A percentile compares a stretch with the other conserved stretches of the same genome.
These are phyloP conservation scores for Plebejus argus DNA, from an alignment of 2,888 invertebrate species.

Conservation along the genomic window DNA sequence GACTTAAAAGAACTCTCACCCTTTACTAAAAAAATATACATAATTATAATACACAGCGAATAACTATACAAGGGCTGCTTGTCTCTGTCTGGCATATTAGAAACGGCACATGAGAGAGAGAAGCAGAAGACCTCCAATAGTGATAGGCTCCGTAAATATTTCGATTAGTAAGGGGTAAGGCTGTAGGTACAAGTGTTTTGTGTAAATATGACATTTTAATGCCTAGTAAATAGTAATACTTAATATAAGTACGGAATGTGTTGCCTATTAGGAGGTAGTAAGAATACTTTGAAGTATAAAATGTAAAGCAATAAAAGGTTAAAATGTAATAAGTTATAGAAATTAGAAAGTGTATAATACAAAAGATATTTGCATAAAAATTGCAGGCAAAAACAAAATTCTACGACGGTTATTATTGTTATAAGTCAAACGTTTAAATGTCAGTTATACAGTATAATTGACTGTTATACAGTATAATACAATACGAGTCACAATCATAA, in stretches of 20 bases:
- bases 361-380: background rate
- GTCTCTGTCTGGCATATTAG: no score
- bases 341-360: background rate
- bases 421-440: background rate
- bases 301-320: background rate
- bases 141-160: background rate
- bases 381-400: background rate
- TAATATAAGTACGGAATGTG: conserved; percentile 24
- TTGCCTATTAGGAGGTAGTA: background rate
- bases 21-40: no score
- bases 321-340: background rate
- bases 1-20: background rate
- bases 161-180: background rate
- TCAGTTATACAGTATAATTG: background rate
- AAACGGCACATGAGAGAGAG: no score
- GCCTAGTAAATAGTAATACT: conserved; percentile 5
- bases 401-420: background rate
- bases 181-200: background rate
- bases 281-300: background rate
- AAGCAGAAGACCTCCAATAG: no score
- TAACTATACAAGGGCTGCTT: no score
- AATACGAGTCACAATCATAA: background rate
- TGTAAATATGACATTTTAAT: background rate
- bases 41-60: no score
- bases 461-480: background rate